phyloP scores from a whole-genome alignment of 2,888 invertebrate species.

The Drosophila mimica region DNA sequence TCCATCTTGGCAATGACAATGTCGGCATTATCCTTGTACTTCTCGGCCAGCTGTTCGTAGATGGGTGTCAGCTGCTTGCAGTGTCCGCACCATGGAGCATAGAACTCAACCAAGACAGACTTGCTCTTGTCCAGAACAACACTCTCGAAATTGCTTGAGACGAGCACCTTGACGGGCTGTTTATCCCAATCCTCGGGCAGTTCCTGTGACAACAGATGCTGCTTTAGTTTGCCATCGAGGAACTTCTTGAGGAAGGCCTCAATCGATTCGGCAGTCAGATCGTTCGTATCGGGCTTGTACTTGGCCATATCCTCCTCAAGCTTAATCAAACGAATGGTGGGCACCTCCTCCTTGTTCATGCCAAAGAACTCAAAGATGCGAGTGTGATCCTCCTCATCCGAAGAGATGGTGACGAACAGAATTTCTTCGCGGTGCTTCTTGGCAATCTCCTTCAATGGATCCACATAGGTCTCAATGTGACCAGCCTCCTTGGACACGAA shows the following conservation, averaged over 20 bases:
- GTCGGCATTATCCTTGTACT: slow-evolving; percentile 92
- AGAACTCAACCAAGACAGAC: slow-evolving; percentile 99
- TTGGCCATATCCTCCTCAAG: slow-evolving; percentile 99
- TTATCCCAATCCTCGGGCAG: slow-evolving; percentile 99
- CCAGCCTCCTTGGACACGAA: slow-evolving; percentile 97
- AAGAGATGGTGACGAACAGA: slow-evolving; percentile 97
- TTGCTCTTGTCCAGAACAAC: slow-evolving; percentile 95
- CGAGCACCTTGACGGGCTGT: slow-evolving; percentile 95
- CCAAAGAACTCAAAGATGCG: slow-evolving; percentile 99
- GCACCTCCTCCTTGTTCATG: slow-evolving; percentile 96
- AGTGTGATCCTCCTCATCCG: slow-evolving; percentile 97
- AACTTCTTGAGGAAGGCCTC: slow-evolving; percentile 94
- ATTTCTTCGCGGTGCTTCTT: slow-evolving; percentile 96
- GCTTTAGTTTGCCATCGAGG: slow-evolving; percentile 96
- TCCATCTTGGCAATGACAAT: slow-evolving; percentile 99
- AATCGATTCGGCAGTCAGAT: slow-evolving; percentile 81
- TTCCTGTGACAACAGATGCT: slow-evolving; percentile 97
- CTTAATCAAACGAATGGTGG: slow-evolving; percentile 95
- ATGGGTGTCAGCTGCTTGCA: slow-evolving; percentile 99
- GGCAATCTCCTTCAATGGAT: slow-evolving; percentile 92
- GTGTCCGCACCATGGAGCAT: slow-evolving; percentile 99
- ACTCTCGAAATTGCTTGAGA: slow-evolving; percentile 97
- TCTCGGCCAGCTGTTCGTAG: slow-evolving; percentile 97
- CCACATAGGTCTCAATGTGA: slow-evolving; percentile 92
- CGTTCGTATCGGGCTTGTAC: slow-evolving; percentile 92